Base-by-base conservation (phyloP, 2,797 vertebrate genomes). In the Gambelia wislizenii region DNA sequence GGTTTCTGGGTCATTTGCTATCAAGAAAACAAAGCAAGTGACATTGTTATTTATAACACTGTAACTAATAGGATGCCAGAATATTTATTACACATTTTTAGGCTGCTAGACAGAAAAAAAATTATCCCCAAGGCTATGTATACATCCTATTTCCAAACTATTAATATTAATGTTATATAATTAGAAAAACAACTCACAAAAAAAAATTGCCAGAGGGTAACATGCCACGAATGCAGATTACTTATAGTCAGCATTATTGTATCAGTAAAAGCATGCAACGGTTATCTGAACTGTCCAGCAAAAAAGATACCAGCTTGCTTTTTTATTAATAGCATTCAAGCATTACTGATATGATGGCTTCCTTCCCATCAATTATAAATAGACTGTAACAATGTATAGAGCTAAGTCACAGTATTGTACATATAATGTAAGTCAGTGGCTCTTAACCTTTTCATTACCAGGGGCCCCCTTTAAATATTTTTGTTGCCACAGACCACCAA, bases 91-190 rank as follows among this genome's bases (percentile, higher is more conserved):
- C 33, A 12, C 9, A 22, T 42, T 74, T 42, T 54, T 54, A 79
- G 14, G 36, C 33, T 54, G 52, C 18, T 36, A 16, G 5, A n/a
- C n/a, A 77, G 30, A 49, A 77, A 49, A 14, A 13, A 77, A 33
- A 30, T 77, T 33, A 30, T 30, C 12, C 75, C 75, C 12, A 47
- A 44, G 74, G 74, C 74, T 76, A 3, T 5, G 42, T 76, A 47
- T 42, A 77, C 44, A 77, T 33, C 30, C 47, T 54, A 3, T 59
- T 85, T 85, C 84, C 56, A 85, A 85, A 75, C 25, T 75, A 83
- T 67, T 69, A n/a, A 83, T 83, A 69, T 67, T 69, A 49, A 83
- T 69, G 47, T n/a, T 83, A 67, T 9, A 82, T 74, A 74, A 74
- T 36, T 74, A 81, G 54, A 64, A 61, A 82, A 61, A 9, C 52